Evolutionary conservation across 2,113 vertebrate genomes (phyloP), one percentile per base, ranked within the genome.

Genomic region (Bambusicola thoracicus): DNA sequence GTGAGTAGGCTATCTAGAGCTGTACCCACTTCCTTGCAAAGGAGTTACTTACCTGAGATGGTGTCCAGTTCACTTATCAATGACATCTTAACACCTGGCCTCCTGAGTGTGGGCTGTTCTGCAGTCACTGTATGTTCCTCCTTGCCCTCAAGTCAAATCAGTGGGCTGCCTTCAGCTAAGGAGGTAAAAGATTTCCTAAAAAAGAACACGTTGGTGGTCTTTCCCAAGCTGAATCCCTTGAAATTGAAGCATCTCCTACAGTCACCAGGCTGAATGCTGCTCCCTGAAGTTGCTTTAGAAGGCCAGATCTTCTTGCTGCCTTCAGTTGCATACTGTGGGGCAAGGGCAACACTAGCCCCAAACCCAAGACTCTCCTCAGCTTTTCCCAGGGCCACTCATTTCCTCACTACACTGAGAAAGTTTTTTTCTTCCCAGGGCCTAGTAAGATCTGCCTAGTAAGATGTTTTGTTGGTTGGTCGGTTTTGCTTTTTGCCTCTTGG

Each of bases 251-350:
- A 44, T 49, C 40, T 75, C 53, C 30, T 34, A 59, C 20, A 21
- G 56, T 25, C 20, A 25, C 14, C 16, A 32, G 53, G 18, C 36
- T 2, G 1, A 36, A 24, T 0, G 0, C 41, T 53, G 38, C n/a
- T 65, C 44, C 41, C 41, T 30, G 12, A 55, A 41, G n/a, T 27
- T 69, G 25, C 43, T 66, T 53, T 40, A 43, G 40, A 38, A 65
- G 55, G 21, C 38, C n/a, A 34, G 13, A 43, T 62, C 51, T 40
- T 61, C 44, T 69, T 4, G 16, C 3, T 36, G 7, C 41, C 55
- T 8, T 8, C 41, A 24, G 8, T 30, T 66, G 53, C 27, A 9
- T 67, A 8, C 41, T 32, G 9, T 76, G 36, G 32, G 13, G 24
- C 67, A 83, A 85, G 29, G 21, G 24, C 41, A 81, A 29, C 48